Evolutionary conservation across 2,113 vertebrate species (phyloP).

Genomic region (Delphinus delphis): DNA sequence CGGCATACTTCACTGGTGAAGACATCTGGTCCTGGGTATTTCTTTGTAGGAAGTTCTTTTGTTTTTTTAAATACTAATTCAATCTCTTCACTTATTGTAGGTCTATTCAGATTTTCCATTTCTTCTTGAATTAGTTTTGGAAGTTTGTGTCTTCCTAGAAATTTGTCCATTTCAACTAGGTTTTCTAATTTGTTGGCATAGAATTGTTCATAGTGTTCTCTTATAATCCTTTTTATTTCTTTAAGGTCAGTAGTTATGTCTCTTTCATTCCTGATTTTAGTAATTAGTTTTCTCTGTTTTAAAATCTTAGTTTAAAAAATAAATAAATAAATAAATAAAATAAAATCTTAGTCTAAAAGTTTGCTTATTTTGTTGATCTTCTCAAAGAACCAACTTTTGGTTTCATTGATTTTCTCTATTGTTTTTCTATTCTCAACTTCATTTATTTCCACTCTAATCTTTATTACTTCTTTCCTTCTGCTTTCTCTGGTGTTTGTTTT

Average conservation of each 20-base stretch:
- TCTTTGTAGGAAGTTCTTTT: neutral
- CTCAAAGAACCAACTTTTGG: neutral
- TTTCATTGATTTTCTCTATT: neutral
- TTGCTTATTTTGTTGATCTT: slow-evolving; percentile 11
- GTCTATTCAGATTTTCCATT: neutral
- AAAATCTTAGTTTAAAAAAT: neutral
- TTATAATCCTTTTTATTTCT: slow-evolving; percentile 42
- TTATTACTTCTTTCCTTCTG: slow-evolving; percentile 18
- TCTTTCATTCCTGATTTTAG: slow-evolving; percentile 4
- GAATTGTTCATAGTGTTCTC: slow-evolving; percentile 22
- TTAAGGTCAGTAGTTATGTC: neutral
- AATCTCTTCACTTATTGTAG: neutral
- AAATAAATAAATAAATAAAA: neutral
- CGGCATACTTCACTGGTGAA: slow-evolving; percentile 6
- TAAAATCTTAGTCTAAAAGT: neutral
- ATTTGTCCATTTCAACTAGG: slow-evolving; percentile 11
- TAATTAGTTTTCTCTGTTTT: neutral
- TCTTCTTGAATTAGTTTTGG: slow-evolving; percentile 17
- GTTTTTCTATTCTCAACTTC: neutral
- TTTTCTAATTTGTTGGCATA: slow-evolving; percentile 23
- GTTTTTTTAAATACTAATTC: neutral
- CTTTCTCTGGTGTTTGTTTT: neutral
- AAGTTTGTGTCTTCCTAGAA: slow-evolving; percentile 5
- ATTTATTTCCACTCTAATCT: neutral
- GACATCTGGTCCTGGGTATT: neutral